Percentiles rank a stretch among this genome's conserved stretches.
phyloP scores from a whole-genome alignment of 2,888 invertebrate species.

The Mesorhabditis belari region DNA sequence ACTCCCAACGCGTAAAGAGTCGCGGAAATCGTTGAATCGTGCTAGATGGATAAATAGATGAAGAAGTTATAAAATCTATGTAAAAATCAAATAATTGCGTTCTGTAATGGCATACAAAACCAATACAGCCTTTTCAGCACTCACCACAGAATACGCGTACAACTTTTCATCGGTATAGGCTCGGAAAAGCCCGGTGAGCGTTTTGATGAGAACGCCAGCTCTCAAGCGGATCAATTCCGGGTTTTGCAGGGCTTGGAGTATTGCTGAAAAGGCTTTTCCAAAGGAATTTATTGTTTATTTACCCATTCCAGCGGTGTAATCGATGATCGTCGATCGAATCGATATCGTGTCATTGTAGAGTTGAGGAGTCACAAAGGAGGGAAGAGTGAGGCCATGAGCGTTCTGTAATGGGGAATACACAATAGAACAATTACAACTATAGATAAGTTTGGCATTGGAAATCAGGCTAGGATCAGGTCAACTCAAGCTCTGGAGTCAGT shows the following conservation, averaged over 20 bases:
- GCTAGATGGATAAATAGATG: too few relatives aligned
- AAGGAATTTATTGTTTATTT: too few relatives aligned
- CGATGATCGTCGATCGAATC: neutral
- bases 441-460: neutral
- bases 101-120: neutral
- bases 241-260: neutral
- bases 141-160: neutral
- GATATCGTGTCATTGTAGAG: neutral
- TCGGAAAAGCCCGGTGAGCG: neutral
- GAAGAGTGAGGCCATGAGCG: neutral
- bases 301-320: neutral
- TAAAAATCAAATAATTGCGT: too few relatives aligned
- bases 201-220: neutral
- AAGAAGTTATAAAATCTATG: too few relatives aligned
- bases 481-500: too few relatives aligned
- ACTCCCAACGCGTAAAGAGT: neutral
- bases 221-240: neutral
- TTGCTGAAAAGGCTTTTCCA: too few relatives aligned
- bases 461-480: neutral
- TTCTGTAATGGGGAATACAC: neutral
- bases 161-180: neutral
- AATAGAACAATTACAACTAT: too few relatives aligned
- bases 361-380: neutral
- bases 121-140: too few relatives aligned
- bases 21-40: neutral